These are phyloP conservation scores for Apodemia mormo DNA, from an alignment of 2,888 invertebrate species.

Conservation along the genomic window DNA sequence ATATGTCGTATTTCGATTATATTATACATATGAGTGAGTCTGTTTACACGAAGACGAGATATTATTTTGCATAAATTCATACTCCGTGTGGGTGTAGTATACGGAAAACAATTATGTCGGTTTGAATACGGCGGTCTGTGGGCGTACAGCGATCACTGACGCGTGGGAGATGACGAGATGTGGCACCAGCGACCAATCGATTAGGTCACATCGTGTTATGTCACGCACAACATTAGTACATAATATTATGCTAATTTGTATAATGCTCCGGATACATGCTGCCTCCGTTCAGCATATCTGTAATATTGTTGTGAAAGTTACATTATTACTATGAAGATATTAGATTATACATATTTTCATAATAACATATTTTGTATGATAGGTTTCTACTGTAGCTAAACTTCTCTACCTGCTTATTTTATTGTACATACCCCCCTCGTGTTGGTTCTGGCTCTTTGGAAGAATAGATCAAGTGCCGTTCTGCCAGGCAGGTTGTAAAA, in stretches of 20 bases:
- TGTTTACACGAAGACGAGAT: neutral
- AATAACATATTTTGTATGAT: too few relatives aligned
- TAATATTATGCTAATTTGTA: neutral
- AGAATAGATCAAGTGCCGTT: too few relatives aligned
- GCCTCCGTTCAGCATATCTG: neutral
- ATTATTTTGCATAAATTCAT: neutral
- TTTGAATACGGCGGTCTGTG: neutral
- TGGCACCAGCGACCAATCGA: neutral
- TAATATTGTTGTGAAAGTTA: too few relatives aligned
- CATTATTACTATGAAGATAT: too few relatives aligned
- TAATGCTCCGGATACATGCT: neutral
- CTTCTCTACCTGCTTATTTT: too few relatives aligned
- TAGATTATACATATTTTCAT: too few relatives aligned
- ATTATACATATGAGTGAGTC: neutral
- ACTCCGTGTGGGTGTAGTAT: neutral
- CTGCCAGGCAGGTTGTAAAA: too few relatives aligned
- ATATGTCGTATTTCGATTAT: neutral
- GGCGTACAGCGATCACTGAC: neutral
- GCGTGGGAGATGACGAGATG: neutral
- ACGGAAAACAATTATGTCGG: neutral
- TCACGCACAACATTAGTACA: neutral
- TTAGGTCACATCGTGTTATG: neutral
- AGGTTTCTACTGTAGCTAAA: too few relatives aligned
- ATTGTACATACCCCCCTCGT: too few relatives aligned
- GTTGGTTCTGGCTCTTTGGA: too few relatives aligned